Base-by-base conservation (phyloP, 2,888 invertebrate genomes). In the Bellardia bayeri region DNA sequence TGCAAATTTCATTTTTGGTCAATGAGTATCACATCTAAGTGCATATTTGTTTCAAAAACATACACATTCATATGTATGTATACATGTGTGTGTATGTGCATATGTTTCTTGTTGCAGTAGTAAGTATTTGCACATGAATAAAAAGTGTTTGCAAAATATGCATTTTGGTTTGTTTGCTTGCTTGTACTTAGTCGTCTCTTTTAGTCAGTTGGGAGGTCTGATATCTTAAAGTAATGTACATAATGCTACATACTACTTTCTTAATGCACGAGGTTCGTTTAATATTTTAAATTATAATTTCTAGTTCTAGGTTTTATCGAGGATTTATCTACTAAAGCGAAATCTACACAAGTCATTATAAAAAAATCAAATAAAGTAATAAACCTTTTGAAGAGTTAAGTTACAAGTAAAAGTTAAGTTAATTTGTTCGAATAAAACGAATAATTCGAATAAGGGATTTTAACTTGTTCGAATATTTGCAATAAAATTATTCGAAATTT, bases 1-100 rank as follows among this genome's bases (percentile, higher is more conserved):
- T 86, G 90, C 90, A 89, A 90, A 90, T 91, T 91, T 89, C 89
- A 86, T 85, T 85, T 82, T 87, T 85, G 85, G 82, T 85, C 82
- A 82, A 82, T 79, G 86, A 84, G 83, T 78, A 84, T 69, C 66
- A 82, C 81, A 83, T 72, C 66, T 72, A 71, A 80, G 86, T 75
- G 80, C 63, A 80, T 68, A 74, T 61, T 45, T 71, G 45, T 84
- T 56, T 58, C 56, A 40, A 8, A 6, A 9, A 40, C 16, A 58
- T 14, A 42, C 8, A 58, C 7, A 14, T 14, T 8, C 42, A 9
- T 23, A n/a, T n/a, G n/a, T n/a, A n/a, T n/a, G n/a, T n/a, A n/a
- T n/a, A n/a, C n/a, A n/a, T n/a, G n/a, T n/a, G n/a, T n/a, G n/a
- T n/a, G 23, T 23, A 23, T 23, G 23, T 23, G 23, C 23, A 23